phyloP scores from a whole-genome alignment of 2,888 invertebrate genomes.

The Tetramorium bicarinatum region DNA sequence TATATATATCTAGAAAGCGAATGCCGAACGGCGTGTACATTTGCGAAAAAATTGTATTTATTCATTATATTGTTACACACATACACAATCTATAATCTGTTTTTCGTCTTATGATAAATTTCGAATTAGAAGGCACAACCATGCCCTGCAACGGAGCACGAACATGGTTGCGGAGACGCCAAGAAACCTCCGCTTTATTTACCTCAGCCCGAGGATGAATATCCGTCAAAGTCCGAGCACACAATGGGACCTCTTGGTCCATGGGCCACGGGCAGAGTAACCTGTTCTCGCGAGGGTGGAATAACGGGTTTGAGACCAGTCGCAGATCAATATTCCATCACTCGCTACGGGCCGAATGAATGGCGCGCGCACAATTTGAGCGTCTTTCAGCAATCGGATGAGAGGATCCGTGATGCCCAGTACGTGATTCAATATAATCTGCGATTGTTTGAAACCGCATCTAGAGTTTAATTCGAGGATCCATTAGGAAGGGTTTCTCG shows the following conservation, averaged over 20 bases:
- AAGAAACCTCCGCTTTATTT: slow-evolving; percentile 87
- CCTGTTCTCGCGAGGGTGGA: slow-evolving; percentile 91
- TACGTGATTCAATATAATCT: slow-evolving; percentile 53
- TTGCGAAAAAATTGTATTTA: slow-evolving; percentile 4
- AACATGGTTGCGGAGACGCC: slow-evolving; percentile 10
- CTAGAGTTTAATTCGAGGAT: neutral
- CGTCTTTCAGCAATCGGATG: slow-evolving; percentile 87
- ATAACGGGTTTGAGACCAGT: slow-evolving; percentile 92
- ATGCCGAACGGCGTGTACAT: neutral
- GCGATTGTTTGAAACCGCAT: neutral
- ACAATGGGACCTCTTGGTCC: slow-evolving; percentile 88
- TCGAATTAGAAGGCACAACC: neutral
- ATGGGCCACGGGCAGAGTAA: slow-evolving; percentile 91
- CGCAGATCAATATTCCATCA: slow-evolving; percentile 92
- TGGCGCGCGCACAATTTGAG: slow-evolving; percentile 88
- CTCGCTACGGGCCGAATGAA: slow-evolving; percentile 91
- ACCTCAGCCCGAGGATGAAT: slow-evolving; percentile 88
- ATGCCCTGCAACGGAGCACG: neutral
- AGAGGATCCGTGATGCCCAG: slow-evolving; percentile 86
- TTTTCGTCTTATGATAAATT: neutral
- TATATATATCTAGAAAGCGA: neutral
- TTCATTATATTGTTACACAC: neutral
- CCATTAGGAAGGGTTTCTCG: neutral
- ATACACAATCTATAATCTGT: neutral
- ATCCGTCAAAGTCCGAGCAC: slow-evolving; percentile 82